phyloP scores from a whole-genome alignment of 2,113 vertebrate genomes.

The Tonatia bakeri region DNA sequence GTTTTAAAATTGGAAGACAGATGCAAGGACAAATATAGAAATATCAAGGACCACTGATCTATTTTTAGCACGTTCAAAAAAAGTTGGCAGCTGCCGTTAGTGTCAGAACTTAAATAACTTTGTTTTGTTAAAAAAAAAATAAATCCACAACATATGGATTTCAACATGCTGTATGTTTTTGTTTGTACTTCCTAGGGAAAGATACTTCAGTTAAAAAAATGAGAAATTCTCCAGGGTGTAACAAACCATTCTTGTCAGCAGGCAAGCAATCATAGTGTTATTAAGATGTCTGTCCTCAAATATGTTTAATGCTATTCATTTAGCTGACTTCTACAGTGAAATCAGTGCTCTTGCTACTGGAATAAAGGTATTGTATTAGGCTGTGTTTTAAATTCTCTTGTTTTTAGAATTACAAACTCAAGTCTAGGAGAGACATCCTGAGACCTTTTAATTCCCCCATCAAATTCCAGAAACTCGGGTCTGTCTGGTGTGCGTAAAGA shows the following conservation, averaged over 20 bases:
- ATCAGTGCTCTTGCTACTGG: not conserved
- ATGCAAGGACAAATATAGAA: constrained; percentile 58
- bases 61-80: constrained; percentile 59
- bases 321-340: not conserved
- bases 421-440: not conserved
- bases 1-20: constrained; percentile 58
- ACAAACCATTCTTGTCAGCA: not conserved
- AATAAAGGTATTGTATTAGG: not conserved
- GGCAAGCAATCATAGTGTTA: not conserved
- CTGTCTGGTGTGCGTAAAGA: not conserved
- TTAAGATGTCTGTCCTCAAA: not conserved
- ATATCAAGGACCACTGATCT: constrained; percentile 46
- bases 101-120: constrained; percentile 64
- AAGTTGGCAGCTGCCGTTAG: constrained; percentile 62
- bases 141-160: constrained; percentile 59
- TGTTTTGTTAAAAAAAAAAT: constrained; percentile 62
- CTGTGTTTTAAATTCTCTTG: constrained; percentile 10
- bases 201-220: not conserved
- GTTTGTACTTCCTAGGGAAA: constrained; percentile 60
- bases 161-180: constrained; percentile 55
- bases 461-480: not conserved
- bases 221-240: constrained; percentile 20
- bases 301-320: not conserved
- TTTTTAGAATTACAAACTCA: constrained; percentile 15
- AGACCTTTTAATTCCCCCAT: not conserved